Percentiles rank a stretch among this genome's conserved stretches.
These are phyloP conservation scores for Sebastes baramenuke DNA, from an alignment of 2,797 vertebrate species.

Conservation along the genomic window DNA sequence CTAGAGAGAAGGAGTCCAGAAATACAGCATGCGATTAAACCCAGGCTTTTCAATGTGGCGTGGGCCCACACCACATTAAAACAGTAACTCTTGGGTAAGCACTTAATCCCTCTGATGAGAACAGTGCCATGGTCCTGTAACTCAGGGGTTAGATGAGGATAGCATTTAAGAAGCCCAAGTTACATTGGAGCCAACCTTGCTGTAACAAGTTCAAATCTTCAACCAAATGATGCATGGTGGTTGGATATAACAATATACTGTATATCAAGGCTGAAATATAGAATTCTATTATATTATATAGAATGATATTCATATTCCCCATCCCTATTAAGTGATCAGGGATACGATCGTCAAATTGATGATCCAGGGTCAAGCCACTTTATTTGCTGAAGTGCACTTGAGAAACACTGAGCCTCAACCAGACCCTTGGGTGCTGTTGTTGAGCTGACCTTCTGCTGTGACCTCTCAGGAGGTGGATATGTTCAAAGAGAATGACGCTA, in stretches of 20 bases:
- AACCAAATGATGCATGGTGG: no score
- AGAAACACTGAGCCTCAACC: not conserved
- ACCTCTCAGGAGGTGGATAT: not conserved
- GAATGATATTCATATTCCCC: not conserved
- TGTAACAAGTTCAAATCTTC: not conserved
- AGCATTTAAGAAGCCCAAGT: not conserved
- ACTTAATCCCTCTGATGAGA: not conserved
- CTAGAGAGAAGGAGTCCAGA: not conserved
- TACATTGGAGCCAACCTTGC: not conserved
- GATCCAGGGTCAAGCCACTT: not conserved
- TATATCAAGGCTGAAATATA: no score
- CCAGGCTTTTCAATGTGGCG: not conserved
- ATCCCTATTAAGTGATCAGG: not conserved
- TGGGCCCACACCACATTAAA: not conserved
- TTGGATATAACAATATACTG: not conserved
- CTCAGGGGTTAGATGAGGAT: not conserved
- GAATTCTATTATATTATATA: not conserved
- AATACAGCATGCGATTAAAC: not conserved
- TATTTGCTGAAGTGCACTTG: not conserved
- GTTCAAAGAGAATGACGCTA: not conserved
- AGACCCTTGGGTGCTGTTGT: not conserved
- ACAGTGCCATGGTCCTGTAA: not conserved
- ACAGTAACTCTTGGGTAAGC: not conserved
- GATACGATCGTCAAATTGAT: not conserved
- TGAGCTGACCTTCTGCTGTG: not conserved